These are phyloP conservation scores for Melanotaenia maccullochi DNA, from an alignment of 2,797 vertebrate species.

Conservation along the genomic window DNA sequence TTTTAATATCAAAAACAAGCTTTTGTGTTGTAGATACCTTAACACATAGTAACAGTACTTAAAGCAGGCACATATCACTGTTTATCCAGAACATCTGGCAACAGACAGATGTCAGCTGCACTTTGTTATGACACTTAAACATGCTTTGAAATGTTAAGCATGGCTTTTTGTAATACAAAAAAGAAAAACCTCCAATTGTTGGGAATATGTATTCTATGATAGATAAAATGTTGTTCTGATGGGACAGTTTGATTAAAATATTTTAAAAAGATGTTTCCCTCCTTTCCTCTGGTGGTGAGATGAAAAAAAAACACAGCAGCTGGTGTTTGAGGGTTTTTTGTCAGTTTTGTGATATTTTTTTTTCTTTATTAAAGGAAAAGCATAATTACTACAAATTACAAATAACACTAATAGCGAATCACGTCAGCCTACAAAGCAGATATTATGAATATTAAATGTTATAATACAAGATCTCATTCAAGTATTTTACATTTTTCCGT, in stretches of 20 bases:
- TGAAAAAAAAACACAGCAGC: constrained; percentile 16
- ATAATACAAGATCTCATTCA: constrained; percentile 99
- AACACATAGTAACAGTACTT: constrained; percentile 2
- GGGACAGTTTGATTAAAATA: constrained; percentile 36
- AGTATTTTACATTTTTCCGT: constrained; percentile 97
- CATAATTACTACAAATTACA: constrained; percentile 99
- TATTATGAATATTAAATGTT: constrained; percentile 99
- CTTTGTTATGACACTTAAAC: constrained; percentile 14
- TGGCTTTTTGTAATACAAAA: constrained; percentile 1
- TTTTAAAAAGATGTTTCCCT: neutral
- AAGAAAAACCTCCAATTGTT: too few species aligned
- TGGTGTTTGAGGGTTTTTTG: constrained; percentile 92
- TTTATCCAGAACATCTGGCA: constrained; percentile 13
- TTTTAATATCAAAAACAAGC: neutral
- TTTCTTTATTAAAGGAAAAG: constrained; percentile 99
- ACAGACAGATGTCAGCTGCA: neutral
- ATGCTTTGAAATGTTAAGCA: constrained; percentile 15
- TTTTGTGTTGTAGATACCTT: neutral
- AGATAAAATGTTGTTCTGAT: constrained; percentile 16
- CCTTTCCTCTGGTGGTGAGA: neutral
- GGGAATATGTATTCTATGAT: neutral
- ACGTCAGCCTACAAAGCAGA: constrained; percentile 99
- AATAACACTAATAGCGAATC: constrained; percentile 99
- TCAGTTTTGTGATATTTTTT: constrained; percentile 90
- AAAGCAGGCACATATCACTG: constrained; percentile 5